Evolutionary conservation across 2,888 invertebrate genomes (phyloP).

Genomic region (Tribolium freemani): DNA sequence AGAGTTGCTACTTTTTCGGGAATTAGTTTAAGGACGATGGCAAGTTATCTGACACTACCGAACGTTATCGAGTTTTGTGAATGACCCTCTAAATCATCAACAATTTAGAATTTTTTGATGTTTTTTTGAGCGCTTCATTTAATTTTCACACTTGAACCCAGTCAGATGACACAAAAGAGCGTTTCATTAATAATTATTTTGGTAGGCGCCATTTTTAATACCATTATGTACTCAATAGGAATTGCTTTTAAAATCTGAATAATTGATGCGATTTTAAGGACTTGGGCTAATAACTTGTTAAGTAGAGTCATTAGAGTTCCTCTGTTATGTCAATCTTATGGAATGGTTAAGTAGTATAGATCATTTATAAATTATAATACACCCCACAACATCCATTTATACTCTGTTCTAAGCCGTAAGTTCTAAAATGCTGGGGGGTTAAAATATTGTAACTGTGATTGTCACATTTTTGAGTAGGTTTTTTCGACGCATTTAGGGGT

Average conservation of each 20-base stretch:
- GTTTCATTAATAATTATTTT: constrained; percentile 45
- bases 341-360: constrained; percentile 33
- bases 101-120: not conserved
- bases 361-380: constrained; percentile 40
- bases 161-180: constrained; percentile 14
- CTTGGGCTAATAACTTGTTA: constrained; percentile 58
- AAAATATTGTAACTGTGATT: not conserved
- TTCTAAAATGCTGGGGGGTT: constrained; percentile 6
- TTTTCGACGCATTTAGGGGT: constrained; percentile 36
- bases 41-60: too few relatives aligned
- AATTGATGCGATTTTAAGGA: constrained; percentile 61
- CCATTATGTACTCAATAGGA: constrained; percentile 56
- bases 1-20: too few relatives aligned
- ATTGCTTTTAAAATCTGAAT: constrained; percentile 63
- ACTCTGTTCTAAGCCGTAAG: constrained; percentile 15
- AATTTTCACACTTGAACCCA: not conserved
- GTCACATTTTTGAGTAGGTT: too few relatives aligned
- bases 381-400: constrained; percentile 19
- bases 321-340: constrained; percentile 41
- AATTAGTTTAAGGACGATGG: too few relatives aligned
- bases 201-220: constrained; percentile 53
- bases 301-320: constrained; percentile 47
- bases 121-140: not conserved
- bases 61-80: too few relatives aligned
- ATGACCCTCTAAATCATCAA: too few relatives aligned